phyloP scores from a whole-genome alignment of 2,113 vertebrate species.

The Rhinolophus sinicus region DNA sequence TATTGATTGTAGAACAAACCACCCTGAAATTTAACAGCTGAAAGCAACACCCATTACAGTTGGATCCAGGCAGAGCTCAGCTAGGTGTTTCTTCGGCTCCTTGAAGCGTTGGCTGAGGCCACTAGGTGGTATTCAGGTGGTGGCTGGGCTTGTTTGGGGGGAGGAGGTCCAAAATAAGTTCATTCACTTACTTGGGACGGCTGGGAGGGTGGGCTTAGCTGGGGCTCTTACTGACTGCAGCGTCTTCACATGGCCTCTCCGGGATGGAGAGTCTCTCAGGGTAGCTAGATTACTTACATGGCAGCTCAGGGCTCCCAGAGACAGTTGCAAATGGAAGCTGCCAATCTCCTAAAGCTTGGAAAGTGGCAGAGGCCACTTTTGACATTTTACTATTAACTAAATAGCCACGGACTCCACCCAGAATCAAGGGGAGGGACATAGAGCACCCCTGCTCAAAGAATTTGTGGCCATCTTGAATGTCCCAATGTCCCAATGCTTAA shows the following conservation, averaged over 20 bases:
- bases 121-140: background rate
- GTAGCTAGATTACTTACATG: fast-evolving
- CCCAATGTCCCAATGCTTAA: background rate
- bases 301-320: background rate
- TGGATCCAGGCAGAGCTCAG: background rate
- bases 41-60: background rate
- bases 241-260: background rate
- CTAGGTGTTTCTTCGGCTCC: background rate
- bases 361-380: background rate
- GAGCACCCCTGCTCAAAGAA: fast-evolving
- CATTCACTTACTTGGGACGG: background rate
- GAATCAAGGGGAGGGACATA: background rate
- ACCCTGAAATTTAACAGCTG: background rate
- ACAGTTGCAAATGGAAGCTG: background rate
- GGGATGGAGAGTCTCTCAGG: background rate
- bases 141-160: background rate
- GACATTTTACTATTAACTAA: background rate
- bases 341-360: background rate
- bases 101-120: background rate
- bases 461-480: background rate
- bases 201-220: background rate
- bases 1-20: background rate
- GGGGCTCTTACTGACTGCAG: background rate
- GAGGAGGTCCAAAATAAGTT: background rate
- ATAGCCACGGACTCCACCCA: background rate